Evolutionary conservation across 2,797 vertebrate genomes (phyloP), one percentile per base, ranked within the genome.

Genomic region (Periparus ater): DNA sequence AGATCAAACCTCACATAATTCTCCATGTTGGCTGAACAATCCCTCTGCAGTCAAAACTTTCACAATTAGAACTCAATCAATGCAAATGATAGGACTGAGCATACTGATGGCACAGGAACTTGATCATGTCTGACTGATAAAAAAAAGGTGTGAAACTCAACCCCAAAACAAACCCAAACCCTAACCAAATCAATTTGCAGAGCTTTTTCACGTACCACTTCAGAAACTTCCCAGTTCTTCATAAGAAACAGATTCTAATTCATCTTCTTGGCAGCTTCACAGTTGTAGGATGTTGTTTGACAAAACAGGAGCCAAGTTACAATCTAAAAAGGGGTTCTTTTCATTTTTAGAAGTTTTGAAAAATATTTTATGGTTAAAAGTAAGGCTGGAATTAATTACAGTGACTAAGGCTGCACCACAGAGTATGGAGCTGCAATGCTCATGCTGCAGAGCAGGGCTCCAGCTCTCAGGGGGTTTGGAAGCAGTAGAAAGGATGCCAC

Each of bases 271-370:
- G 67, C 83, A 93, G 74, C 58, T 57, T 76, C 71, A 42, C 18
- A 57, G 57, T 11, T 58, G 65, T 30, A 54, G 48, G 63, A 61
- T 20, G 47, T 70, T 40, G 22, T 63, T 61, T 45, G 72, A 88
- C 62, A 72, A 94, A 94, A 42, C 30, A 36, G 5, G 32, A 90
- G 72, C 71, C 74, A 88, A 93, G 32, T 30, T 74, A 38, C 60
- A 79, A 67, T 48, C 83, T 91, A 85, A 91, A 87, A 68, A 54
- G 18, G 38, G 29, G 20, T 84, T 79, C 44, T 81, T 66, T 47
- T 94, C 25, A 61, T 82, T 95, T 94, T 89, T 68, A 82, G 75
- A 85, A 87, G n/a, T 80, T 88, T 68, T 91, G 50, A 83, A 83
- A 94, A 93, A 57, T 67, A 87, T 82, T 91, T 88, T 48, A 85